Conservation (phyloP, 2,797 vertebrate genomes). For the Microchirus variegatus region DNA sequence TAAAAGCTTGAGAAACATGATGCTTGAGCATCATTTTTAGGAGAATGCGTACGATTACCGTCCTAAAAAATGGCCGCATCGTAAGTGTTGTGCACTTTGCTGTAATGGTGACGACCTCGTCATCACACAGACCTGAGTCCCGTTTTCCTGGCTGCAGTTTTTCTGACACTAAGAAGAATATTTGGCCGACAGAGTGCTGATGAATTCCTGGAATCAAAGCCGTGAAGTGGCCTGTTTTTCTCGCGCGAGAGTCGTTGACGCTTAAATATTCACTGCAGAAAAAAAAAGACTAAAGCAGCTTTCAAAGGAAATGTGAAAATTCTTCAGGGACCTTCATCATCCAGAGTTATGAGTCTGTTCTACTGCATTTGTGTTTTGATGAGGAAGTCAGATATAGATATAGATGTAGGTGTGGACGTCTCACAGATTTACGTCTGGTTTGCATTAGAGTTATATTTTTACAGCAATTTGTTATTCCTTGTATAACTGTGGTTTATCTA, state of each 20-base stretch:
- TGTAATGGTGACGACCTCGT: conserved; percentile 26
- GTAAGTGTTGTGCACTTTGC: too few relatives aligned
- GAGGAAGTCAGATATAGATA: conserved; percentile 35
- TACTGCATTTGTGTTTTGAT: conserved; percentile 59
- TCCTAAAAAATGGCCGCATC: too few relatives aligned
- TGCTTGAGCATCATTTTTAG: too few relatives aligned
- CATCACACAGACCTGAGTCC: conserved; percentile 51
- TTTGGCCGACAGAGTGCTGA: conserved; percentile 73
- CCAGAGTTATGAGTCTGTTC: conserved; percentile 66
- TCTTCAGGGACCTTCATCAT: conserved; percentile 50
- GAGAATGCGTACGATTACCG: too few relatives aligned
- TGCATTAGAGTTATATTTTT: too few relatives aligned
- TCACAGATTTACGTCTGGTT: conserved; percentile 25
- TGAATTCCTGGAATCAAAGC: conserved; percentile 74
- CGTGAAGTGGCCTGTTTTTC: conserved; percentile 68
- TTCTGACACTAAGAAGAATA: conserved; percentile 65
- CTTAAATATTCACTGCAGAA: conserved; percentile 76
- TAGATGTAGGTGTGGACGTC: conserved; percentile 21
- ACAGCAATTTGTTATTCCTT: conserved; percentile 9
- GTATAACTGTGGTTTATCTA: background rate
- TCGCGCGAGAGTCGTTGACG: conserved; percentile 59
- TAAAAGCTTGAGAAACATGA: too few relatives aligned
- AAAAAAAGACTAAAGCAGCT: conserved; percentile 74
- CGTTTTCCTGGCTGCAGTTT: conserved; percentile 41
- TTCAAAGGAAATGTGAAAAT: conserved; percentile 72